Conservation (phyloP, 1,140 invertebrate species). For the Polypedilum vanderplanki region DNA sequence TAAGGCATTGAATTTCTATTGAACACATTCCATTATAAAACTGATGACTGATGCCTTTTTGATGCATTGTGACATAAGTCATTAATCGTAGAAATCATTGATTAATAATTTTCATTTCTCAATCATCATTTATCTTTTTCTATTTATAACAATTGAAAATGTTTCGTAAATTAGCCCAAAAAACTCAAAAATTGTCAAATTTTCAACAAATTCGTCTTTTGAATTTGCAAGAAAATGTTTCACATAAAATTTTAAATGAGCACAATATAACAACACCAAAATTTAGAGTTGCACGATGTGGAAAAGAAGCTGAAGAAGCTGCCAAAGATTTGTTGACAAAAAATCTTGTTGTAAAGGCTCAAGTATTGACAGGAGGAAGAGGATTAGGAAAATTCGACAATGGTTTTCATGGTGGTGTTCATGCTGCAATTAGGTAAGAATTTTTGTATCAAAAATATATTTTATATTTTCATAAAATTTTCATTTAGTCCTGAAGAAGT, state of each 20-base stretch:
- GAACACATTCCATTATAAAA: neutral
- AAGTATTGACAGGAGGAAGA: constrained; percentile 42
- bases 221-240: constrained; percentile 88
- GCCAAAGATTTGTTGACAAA: constrained; percentile 70
- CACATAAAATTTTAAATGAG: constrained; percentile 74
- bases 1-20: constrained; percentile 23
- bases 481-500: neutral
- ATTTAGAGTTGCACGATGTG: constrained; percentile 77
- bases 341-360: constrained; percentile 84
- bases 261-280: constrained; percentile 80
- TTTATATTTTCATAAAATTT: neutral
- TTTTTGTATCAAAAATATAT: neutral
- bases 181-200: neutral
- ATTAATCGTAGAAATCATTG: neutral
- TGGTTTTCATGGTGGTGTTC: neutral
- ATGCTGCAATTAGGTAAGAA: neutral
- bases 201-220: constrained; percentile 53
- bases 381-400: neutral
- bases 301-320: constrained; percentile 70
- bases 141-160: neutral
- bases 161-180: neutral
- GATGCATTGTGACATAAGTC: neutral
- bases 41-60: neutral
- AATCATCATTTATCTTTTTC: neutral
- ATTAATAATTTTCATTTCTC: neutral